These are phyloP conservation scores for Pristionchus exspectatus DNA, from an alignment of 2,888 invertebrate species.

Conservation along the genomic window DNA sequence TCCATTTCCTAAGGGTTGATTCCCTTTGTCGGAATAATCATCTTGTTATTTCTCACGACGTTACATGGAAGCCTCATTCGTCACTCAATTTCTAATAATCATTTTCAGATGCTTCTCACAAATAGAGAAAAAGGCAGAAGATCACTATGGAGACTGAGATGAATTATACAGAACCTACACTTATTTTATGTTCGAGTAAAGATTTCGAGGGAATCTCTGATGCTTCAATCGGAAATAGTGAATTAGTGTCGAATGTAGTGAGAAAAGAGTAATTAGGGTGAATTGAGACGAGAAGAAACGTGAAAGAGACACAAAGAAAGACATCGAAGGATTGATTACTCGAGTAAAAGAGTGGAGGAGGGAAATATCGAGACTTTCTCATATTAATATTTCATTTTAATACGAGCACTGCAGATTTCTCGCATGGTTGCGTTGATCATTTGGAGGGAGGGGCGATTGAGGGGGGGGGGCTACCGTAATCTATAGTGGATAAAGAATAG, in stretches of 20 bases:
- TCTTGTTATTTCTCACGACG: not conserved
- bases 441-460: not conserved
- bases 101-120: not conserved
- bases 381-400: not conserved
- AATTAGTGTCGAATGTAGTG: constrained; percentile 14
- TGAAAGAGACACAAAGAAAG: not conserved
- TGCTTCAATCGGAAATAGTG: constrained; percentile 9
- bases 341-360: not conserved
- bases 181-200: not conserved
- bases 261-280: not conserved
- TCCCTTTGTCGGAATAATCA: not conserved
- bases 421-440: not conserved
- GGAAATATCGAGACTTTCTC: not conserved
- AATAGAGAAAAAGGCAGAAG: not conserved
- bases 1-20: not conserved
- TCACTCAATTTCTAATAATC: not conserved
- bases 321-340: not conserved
- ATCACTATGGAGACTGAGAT: constrained; percentile 9
- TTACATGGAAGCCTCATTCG: not conserved
- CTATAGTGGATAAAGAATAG: not conserved
- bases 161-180: not conserved
- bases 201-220: not conserved
- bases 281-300: constrained; percentile 10
- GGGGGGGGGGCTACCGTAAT: not conserved
- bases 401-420: not conserved